These are phyloP conservation scores for Xylocampa areola DNA, from an alignment of 2,888 invertebrate genomes.

Conservation along the genomic window DNA sequence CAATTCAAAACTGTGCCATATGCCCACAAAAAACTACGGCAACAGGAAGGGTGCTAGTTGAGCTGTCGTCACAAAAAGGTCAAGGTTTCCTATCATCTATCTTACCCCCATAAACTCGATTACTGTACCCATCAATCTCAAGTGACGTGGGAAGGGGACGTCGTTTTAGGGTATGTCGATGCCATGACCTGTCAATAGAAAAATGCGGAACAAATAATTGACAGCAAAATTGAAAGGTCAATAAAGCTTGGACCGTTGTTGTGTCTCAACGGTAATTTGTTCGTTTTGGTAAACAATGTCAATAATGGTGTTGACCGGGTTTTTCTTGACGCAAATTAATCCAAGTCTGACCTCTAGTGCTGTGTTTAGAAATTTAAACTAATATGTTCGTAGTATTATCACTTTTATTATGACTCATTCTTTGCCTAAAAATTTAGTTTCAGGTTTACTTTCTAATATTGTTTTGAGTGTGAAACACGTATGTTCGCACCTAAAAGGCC, in stretches of 20 bases:
- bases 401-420: too few species aligned
- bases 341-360: too few species aligned
- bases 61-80: constrained; percentile 45
- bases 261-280: too few species aligned
- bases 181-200: constrained; percentile 35
- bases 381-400: too few species aligned
- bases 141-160: constrained; percentile 35
- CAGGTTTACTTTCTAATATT: too few species aligned
- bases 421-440: too few species aligned
- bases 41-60: constrained; percentile 29
- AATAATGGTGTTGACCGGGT: neutral
- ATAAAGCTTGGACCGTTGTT: too few species aligned
- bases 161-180: constrained; percentile 30
- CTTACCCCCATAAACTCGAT: constrained; percentile 40
- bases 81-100: constrained; percentile 48
- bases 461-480: too few species aligned
- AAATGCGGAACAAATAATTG: constrained; percentile 16
- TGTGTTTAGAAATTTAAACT: too few species aligned
- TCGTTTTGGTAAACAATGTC: too few species aligned
- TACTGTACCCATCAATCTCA: constrained; percentile 43
- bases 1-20: constrained; percentile 1
- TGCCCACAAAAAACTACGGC: constrained; percentile 12
- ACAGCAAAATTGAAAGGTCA: constrained; percentile 10
- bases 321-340: too few species aligned
- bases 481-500: too few species aligned